Conservation (phyloP, 2,888 invertebrate species). For the Clunio marinus region DNA sequence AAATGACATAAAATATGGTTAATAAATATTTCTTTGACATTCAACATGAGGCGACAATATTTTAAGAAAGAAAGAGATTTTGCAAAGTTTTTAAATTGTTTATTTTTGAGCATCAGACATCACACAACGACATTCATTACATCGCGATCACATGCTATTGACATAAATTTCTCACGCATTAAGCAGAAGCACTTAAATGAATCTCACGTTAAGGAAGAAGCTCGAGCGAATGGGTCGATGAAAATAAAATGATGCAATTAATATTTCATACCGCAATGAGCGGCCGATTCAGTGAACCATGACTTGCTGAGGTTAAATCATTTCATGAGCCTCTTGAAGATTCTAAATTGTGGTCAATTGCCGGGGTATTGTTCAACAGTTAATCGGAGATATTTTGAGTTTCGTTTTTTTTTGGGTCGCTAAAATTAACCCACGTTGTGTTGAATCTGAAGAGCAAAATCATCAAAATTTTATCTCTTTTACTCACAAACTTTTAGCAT, state of each 20-base stretch:
- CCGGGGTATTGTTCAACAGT: neutral
- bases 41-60: no score
- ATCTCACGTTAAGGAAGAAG: neutral
- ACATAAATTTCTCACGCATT: neutral
- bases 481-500: neutral
- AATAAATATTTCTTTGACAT: no score
- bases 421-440: neutral
- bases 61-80: no score
- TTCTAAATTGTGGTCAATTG: conserved; percentile 30
- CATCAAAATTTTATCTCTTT: neutral
- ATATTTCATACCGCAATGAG: no score
- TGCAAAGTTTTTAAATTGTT: no score
- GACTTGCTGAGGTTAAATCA: neutral
- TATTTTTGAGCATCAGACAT: neutral
- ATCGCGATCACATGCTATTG: no score
- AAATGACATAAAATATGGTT: no score
- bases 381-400: neutral
- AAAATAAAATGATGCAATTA: no score
- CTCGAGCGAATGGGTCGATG: no score
- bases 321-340: conserved; percentile 8
- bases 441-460: neutral
- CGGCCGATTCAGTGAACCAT: neutral
- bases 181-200: neutral
- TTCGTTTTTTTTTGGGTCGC: conserved; percentile 1
- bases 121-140: neutral